Percentiles rank a stretch among this genome's conserved stretches.
phyloP scores from a whole-genome alignment of 2,888 invertebrate species.

The Tachystola acroxantha region DNA sequence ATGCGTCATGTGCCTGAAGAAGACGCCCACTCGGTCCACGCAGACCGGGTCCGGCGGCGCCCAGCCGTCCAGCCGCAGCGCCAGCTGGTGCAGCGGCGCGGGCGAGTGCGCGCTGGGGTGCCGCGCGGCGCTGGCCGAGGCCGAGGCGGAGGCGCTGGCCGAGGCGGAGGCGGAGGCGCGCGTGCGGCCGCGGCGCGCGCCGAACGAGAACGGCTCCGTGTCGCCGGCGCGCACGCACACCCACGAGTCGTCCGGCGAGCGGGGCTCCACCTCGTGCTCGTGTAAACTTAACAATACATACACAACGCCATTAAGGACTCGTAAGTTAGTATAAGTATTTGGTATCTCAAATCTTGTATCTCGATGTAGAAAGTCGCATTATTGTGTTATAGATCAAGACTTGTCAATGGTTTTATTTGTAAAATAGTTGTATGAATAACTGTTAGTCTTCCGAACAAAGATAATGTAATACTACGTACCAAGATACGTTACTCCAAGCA shows the following conservation, averaged over 20 bases:
- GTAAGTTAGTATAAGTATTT: too few relatives aligned
- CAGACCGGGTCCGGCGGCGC: slow-evolving; percentile 91
- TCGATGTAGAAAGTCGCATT: too few relatives aligned
- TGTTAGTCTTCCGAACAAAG: too few relatives aligned
- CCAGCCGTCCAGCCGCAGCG: slow-evolving; percentile 95
- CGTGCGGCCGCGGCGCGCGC: slow-evolving; percentile 83
- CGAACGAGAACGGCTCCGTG: slow-evolving; percentile 87
- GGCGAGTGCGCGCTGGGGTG: slow-evolving; percentile 86
- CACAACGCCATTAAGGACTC: too few relatives aligned
- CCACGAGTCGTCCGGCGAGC: slow-evolving; percentile 72
- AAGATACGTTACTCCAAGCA: too few relatives aligned
- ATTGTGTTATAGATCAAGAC: too few relatives aligned
- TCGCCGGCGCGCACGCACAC: slow-evolving; percentile 83
- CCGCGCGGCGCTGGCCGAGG: slow-evolving; percentile 81
- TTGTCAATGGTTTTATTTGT: too few relatives aligned
- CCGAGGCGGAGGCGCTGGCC: slow-evolving; percentile 82
- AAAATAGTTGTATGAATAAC: too few relatives aligned
- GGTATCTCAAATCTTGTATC: too few relatives aligned
- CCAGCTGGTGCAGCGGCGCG: slow-evolving; percentile 90
- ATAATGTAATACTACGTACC: too few relatives aligned
- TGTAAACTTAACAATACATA: slow-evolving; percentile 36
- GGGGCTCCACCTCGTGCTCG: slow-evolving; percentile 28
- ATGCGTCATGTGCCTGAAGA: slow-evolving; percentile 83
- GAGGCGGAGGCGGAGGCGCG: too few relatives aligned
- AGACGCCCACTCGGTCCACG: slow-evolving; percentile 96